Evolutionary conservation across 2,888 invertebrate genomes (phyloP), one percentile per base, ranked within the genome.

Genomic region (Phaonia tiefii): DNA sequence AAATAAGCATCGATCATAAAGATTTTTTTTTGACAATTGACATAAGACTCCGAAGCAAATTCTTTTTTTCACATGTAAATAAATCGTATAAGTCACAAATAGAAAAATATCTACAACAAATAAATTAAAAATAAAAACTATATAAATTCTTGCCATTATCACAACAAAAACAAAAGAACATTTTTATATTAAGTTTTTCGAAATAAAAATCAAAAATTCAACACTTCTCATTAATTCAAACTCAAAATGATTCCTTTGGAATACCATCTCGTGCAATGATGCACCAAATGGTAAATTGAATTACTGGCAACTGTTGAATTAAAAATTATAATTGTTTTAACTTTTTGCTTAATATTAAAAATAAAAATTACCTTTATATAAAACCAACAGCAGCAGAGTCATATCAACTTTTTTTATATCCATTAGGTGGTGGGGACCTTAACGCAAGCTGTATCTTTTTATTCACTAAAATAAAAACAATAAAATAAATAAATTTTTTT

Each of bases 261-360:
- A 31, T 31, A 31, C 3, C 31, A 15, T 58, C 31, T 60, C 37
- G 17, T 56, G 31, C 3, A 8, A 2, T 17, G n/a, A 58, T 58
- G 17, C 17, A 11, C 11, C 31, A 31, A 31, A 31, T 31, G 3
- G 31, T 31, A 8, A 5, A 3, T 5, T 51, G 75, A 81, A 75
- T 81, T 75, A 69, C 72, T 78, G 81, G 67, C 78, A 81, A 81
- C 81, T 69, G 69, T 44, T 63, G 81, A 81, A 81, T 63, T 63
- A 22, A 11, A 37, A 2, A 58, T 10, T 42, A 22, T 42, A 63
- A 54, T 78, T 54, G 26, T 58, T 22, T 67, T 69, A 17, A 17
- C 46, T 69, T 10, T 25, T 39, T 42, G 13, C 5, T n/a, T 0
- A 63, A n/a, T n/a, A n/a, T n/a, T n/a, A n/a, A n/a, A n/a, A n/a